Evolutionary conservation across 2,888 invertebrate species (phyloP).

Genomic region (Ceraclea dissimilis): DNA sequence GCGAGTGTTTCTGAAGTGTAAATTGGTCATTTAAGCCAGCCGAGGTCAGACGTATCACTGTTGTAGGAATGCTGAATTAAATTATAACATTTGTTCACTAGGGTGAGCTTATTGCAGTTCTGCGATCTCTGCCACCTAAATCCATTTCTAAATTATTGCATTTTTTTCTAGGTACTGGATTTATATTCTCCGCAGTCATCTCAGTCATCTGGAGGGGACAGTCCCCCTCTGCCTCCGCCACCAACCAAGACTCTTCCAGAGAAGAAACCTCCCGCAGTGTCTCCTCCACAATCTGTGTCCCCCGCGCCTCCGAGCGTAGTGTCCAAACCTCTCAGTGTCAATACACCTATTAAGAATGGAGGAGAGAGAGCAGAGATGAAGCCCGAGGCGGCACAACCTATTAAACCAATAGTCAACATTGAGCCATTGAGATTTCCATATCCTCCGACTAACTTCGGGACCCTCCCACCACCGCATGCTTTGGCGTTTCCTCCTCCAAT

Average conservation of each 20-base stretch:
- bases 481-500: slow-evolving; percentile 38
- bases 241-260: slow-evolving; percentile 33
- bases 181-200: slow-evolving; percentile 74
- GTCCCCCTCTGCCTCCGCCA: slow-evolving; percentile 53
- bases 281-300: slow-evolving; percentile 46
- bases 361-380: slow-evolving; percentile 29
- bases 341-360: slow-evolving; percentile 42
- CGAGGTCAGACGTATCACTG: too few species aligned
- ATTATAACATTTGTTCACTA: too few species aligned
- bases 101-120: too few species aligned
- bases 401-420: slow-evolving; percentile 28
- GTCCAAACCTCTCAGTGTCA: slow-evolving; percentile 27
- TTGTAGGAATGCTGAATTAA: too few species aligned
- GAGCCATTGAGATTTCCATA: slow-evolving; percentile 27
- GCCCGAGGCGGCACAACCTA: slow-evolving; percentile 33
- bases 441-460: slow-evolving; percentile 29
- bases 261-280: slow-evolving; percentile 42
- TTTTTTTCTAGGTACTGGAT: slow-evolving; percentile 59
- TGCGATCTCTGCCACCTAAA: too few species aligned
- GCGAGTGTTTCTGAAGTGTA: too few species aligned
- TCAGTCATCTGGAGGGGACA: slow-evolving; percentile 50
- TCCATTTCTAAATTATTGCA: background rate
- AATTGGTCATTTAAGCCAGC: too few species aligned
- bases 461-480: slow-evolving; percentile 41
- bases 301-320: slow-evolving; percentile 34